A percentile compares a stretch with the other conserved stretches of the same genome.
Evolutionary conservation across 2,113 vertebrate species (phyloP).

Genomic region (Mungos mungo): DNA sequence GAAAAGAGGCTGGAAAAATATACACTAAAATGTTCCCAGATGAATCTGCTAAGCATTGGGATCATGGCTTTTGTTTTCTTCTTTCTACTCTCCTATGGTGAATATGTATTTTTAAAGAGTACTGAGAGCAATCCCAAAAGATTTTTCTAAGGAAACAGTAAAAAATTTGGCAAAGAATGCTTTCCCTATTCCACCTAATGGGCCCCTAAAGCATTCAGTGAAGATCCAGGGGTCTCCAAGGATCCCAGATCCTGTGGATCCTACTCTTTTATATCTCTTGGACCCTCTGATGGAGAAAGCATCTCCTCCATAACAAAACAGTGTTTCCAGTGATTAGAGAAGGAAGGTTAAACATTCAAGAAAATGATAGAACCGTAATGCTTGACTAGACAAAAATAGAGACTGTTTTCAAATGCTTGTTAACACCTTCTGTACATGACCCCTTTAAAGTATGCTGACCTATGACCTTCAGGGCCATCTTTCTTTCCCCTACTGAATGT

Average conservation of each 20-base stretch:
- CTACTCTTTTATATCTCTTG: not conserved
- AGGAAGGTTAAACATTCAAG: not conserved
- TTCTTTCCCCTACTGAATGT: not conserved
- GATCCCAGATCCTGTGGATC: not conserved
- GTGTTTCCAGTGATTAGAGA: not conserved
- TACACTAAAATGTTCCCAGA: not conserved
- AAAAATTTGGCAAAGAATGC: not conserved
- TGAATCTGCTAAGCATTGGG: not conserved
- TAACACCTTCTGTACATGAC: not conserved
- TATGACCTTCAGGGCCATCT: not conserved
- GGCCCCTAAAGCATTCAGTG: not conserved
- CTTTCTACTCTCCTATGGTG: not conserved
- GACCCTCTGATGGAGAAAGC: not conserved
- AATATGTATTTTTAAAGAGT: not conserved
- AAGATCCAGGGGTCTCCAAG: not conserved
- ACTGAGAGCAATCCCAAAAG: not conserved
- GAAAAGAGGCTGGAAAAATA: not conserved
- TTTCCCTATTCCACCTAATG: not conserved
- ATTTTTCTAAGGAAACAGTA: not conserved
- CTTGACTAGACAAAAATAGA: not conserved
- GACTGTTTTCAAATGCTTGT: not conserved
- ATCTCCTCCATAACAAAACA: not conserved
- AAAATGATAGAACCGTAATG: not conserved
- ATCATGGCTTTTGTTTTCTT: not conserved
- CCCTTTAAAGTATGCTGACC: not conserved